These are phyloP conservation scores for Eupleurogrammus muticus DNA, from an alignment of 2,797 vertebrate species.

Conservation along the genomic window DNA sequence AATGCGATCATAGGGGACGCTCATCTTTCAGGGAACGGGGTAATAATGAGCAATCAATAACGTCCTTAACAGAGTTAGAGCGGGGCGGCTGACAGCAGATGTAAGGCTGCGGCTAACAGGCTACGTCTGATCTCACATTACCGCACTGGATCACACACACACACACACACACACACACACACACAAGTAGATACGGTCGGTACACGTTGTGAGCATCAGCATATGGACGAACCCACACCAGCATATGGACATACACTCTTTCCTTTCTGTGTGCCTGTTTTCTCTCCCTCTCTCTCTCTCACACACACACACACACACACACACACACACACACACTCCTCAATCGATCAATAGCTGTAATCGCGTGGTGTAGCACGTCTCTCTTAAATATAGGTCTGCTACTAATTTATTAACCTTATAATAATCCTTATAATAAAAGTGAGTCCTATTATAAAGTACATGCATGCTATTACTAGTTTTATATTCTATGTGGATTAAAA, in stretches of 20 bases:
- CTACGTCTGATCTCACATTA: conserved; percentile 80
- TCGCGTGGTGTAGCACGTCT: too few species aligned
- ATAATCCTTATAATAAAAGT: background rate
- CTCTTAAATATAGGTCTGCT: background rate
- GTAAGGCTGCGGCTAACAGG: conserved; percentile 80
- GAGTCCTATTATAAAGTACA: background rate
- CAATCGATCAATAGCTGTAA: conserved; percentile 77
- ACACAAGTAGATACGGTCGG: background rate
- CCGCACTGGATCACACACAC: conserved; percentile 54
- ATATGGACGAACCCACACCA: conserved; percentile 48
- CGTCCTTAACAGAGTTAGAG: conserved; percentile 84
- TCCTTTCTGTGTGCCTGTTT: conserved; percentile 45
- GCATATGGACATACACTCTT: conserved; percentile 47
- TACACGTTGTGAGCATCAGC: conserved; percentile 17
- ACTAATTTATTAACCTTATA: too few species aligned
- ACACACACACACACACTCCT: conserved; percentile 48
- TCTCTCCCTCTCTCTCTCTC: conserved; percentile 12
- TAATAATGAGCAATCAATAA: conserved; percentile 89
- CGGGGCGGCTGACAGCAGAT: conserved; percentile 85
- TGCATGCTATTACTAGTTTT: too few species aligned
- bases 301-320: conserved; percentile 37
- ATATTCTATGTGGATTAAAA: too few species aligned
- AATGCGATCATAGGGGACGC: conserved; percentile 88
- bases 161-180: conserved; percentile 11
- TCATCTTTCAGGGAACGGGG: conserved; percentile 85